Evolutionary conservation across 2,113 vertebrate species (phyloP).

Genomic region (Brachyistius frenatus): DNA sequence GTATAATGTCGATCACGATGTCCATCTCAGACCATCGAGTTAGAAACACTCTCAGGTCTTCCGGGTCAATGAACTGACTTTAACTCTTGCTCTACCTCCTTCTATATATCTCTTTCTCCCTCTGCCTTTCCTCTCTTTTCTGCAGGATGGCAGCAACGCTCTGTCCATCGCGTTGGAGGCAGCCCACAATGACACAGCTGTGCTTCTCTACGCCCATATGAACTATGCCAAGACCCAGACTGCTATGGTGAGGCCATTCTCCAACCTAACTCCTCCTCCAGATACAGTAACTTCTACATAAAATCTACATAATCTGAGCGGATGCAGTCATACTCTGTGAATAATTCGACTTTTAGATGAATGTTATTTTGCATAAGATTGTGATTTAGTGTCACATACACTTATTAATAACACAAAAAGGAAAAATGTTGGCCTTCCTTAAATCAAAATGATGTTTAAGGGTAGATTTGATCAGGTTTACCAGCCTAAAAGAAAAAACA

Average conservation of each 20-base stretch:
- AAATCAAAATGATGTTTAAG: not conserved
- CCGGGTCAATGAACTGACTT: slow-evolving; percentile 8
- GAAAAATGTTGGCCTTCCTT: not conserved
- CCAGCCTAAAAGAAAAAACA: not conserved
- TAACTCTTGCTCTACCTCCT: slow-evolving; percentile 21
- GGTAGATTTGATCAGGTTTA: not conserved
- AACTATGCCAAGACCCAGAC: slow-evolving; percentile 78
- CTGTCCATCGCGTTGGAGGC: slow-evolving; percentile 93
- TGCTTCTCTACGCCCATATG: slow-evolving; percentile 90
- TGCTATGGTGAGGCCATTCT: slow-evolving; percentile 82
- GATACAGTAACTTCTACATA: not conserved
- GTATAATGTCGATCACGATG: not conserved
- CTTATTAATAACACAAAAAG: not conserved
- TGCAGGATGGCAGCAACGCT: slow-evolving; percentile 94
- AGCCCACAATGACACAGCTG: slow-evolving; percentile 91
- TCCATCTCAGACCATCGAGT: slow-evolving; percentile 4
- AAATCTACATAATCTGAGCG: too few relatives aligned
- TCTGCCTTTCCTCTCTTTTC: slow-evolving; percentile 6
- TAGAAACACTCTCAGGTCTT: slow-evolving; percentile 3
- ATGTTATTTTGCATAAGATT: not conserved
- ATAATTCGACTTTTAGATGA: not conserved
- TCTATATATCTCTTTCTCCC: not conserved
- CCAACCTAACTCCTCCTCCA: not conserved
- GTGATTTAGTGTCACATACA: not conserved
- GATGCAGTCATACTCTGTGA: too few relatives aligned